These are phyloP conservation scores for Uloborus plumipes DNA, from an alignment of 2,888 invertebrate genomes.

Conservation along the genomic window DNA sequence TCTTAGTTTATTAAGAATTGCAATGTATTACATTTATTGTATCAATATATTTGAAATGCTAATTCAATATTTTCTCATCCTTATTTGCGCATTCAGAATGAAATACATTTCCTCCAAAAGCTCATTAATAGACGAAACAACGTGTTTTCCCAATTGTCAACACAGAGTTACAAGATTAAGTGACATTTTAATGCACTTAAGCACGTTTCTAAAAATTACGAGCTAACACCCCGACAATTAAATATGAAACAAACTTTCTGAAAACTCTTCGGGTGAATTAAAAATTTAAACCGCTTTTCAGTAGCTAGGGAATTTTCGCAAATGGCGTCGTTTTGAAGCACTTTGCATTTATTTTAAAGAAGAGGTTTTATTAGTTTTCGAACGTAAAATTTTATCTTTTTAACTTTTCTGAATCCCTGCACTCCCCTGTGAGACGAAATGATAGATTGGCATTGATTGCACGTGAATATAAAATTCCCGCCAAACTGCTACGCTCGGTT, in stretches of 20 bases:
- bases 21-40: too few relatives aligned
- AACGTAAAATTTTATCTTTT: slow-evolving; percentile 47
- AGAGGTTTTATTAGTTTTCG: slow-evolving; percentile 42
- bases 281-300: slow-evolving; percentile 27
- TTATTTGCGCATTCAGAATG: too few relatives aligned
- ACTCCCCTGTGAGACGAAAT: slow-evolving; percentile 11
- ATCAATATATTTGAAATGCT: too few relatives aligned
- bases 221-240: not conserved
- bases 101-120: too few relatives aligned
- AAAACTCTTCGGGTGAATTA: slow-evolving; percentile 7
- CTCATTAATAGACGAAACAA: too few relatives aligned
- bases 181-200: too few relatives aligned
- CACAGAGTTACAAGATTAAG: too few relatives aligned
- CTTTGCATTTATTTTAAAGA: slow-evolving; percentile 18
- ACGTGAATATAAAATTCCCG: slow-evolving; percentile 31
- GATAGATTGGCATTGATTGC: slow-evolving; percentile 36
- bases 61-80: too few relatives aligned
- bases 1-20: too few relatives aligned
- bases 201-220: too few relatives aligned
- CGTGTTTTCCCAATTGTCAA: too few relatives aligned
- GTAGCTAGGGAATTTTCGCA: not conserved
- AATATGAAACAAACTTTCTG: slow-evolving; percentile 3
- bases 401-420: not conserved
- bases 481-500: slow-evolving; percentile 22
- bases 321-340: slow-evolving; percentile 6